phyloP scores from a whole-genome alignment of 2,797 vertebrate species.

The Coracias cyanogaster region DNA sequence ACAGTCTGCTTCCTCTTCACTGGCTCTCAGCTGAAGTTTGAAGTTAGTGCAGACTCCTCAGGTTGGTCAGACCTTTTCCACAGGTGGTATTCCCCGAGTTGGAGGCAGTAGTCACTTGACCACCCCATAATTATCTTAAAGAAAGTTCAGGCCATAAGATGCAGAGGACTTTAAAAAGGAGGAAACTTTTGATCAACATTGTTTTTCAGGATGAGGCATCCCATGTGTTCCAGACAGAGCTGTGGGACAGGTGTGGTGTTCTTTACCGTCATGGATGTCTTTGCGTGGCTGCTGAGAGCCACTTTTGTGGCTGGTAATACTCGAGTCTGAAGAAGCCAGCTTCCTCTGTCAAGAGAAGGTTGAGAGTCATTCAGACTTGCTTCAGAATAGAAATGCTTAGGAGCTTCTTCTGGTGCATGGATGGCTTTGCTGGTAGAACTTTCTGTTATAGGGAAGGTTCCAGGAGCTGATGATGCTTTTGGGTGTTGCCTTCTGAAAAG shows the following conservation, averaged over 20 bases:
- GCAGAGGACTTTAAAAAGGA: background rate
- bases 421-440: background rate
- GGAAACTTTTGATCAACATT: background rate
- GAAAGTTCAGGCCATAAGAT: background rate
- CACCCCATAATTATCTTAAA: background rate
- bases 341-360: background rate
- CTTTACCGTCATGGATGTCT: background rate
- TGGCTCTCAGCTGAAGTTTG: background rate
- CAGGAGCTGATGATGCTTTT: background rate
- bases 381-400: background rate
- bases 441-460: background rate
- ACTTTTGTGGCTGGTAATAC: background rate
- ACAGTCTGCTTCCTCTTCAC: background rate
- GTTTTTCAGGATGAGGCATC: background rate
- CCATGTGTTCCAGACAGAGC: background rate
- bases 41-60: background rate
- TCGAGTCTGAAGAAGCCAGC: background rate
- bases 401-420: background rate
- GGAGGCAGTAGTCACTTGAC: background rate
- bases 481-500: background rate
- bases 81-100: background rate
- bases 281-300: background rate
- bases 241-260: background rate
- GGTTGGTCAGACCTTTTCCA: fast-evolving
- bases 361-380: background rate